Base-by-base conservation (phyloP, 2,113 vertebrate species). In the Alexandromys fortis region DNA sequence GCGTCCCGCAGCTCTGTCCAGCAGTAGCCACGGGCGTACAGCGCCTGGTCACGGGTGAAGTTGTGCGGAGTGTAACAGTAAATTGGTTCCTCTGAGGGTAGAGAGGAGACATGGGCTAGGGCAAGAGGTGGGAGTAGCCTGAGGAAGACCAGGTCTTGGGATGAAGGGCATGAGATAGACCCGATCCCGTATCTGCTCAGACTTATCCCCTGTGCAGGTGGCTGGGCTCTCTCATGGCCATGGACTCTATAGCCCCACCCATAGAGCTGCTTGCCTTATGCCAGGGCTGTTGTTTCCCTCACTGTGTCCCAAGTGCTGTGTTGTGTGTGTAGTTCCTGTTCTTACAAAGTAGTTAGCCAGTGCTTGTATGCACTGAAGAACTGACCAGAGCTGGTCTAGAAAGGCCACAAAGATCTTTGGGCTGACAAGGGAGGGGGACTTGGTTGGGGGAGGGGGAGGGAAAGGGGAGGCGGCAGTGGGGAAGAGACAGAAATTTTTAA, bases 61-160 rank as follows among this genome's bases (percentile, higher is more conserved):
- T 99, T 99, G 99, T 99, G 99, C 35, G 99, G 99, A 96, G 99
- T 99, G 94, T 99, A 99, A 98, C 99, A 99, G 99, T 99, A 99
- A 98, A 99, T 99, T 97, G 99, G 99, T 94, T 99, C 99, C 99
- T 99, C 99, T 99, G 98, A 96, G 98, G 99, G 98, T 97, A 98
- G 97, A 99, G 98, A 98, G 98, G 98, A 98, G 98, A 98, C 97
- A 98, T 91, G 98, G 67, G 98, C 98, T 98, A 98, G 98, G 97
- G 85, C 47, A 58, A 35, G 82, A 70, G 86, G 42, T 33, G 42
- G 88, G 81, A 49, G 63, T 72, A 75, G 73, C 81, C 63, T 85
- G 70, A 72, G 47, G 52, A 63, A 61, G 58, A 58, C 30, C 17
- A 42, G 92, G 79, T 72, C 58, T 45, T 12, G 45, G 26, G 70